Base-by-base conservation (phyloP, 2,888 invertebrate genomes). In the Synergus itoensis region DNA sequence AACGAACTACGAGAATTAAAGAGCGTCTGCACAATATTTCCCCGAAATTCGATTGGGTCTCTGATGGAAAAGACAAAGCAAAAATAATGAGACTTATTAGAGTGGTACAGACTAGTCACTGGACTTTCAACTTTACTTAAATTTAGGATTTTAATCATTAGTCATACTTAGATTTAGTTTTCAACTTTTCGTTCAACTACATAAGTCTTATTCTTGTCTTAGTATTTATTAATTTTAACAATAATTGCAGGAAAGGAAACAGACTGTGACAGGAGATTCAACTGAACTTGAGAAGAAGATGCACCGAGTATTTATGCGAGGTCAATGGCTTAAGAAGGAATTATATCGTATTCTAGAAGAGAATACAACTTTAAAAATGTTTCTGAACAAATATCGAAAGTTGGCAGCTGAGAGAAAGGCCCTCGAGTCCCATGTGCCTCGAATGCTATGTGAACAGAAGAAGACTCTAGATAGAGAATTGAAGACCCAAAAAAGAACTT, bases 291-390 rank as follows among this genome's bases (percentile, higher is more conserved):
- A 41, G 41, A 41, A n/a, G 63, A 65, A 40, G 62, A 76, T 82
- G n/a, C 84, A 86, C 45, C 85, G 84, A 78, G 81, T 84, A 21
- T 84, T 84, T 63, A 86, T 86, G 82, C 81, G 85, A 8, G 84
- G 85, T 7, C 86, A 84, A 73, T 87, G 86, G 86, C 64, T 86
- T 36, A 86, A 87, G 62, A 84, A 84, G 43, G 86, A 87, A 53
- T 63, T 86, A 64, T 76, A 77, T 1, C 84, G 85, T 60, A 21
- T 60, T 11, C 86, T 85, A 21, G 82, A 84, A 11, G 86, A 87
- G 60, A 87, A 86, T 78, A 79, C 81, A 16, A 82, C 84, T 43
- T 80, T 86, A 8, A 69, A 82, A 77, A 78, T 63, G 43, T 85
- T 82, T 77, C 77, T 86, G 18, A 81, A 81, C 4, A 83, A 85